Conservation (phyloP, 1,140 invertebrate genomes). For the Drosophila virilis region DNA sequence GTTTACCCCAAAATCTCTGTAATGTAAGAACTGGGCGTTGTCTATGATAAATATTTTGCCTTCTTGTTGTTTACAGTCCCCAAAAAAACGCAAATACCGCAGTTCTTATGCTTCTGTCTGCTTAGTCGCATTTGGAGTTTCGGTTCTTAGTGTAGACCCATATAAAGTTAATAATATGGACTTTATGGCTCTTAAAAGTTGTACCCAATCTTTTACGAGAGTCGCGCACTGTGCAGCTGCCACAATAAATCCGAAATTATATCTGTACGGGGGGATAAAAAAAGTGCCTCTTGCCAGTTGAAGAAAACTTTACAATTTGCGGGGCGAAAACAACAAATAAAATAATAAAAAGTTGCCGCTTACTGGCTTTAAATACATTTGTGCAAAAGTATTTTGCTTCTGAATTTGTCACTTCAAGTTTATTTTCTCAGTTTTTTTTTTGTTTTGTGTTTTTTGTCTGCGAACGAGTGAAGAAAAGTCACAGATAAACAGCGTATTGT, state of each 20-base stretch:
- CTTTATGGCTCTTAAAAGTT: constrained; percentile 45
- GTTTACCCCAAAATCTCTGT: background rate
- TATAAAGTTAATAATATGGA: constrained; percentile 7
- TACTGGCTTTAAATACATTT: constrained; percentile 49
- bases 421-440: constrained; percentile 8
- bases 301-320: constrained; percentile 56
- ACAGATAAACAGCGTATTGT: constrained; percentile 34
- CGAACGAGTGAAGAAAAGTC: constrained; percentile 9
- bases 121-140: background rate
- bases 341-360: constrained; percentile 38
- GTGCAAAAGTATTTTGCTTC: constrained; percentile 41
- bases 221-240: constrained; percentile 21
- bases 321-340: constrained; percentile 22
- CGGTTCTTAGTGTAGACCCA: constrained; percentile 5
- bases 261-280: constrained; percentile 8
- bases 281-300: constrained; percentile 11
- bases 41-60: background rate
- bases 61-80: background rate
- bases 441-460: background rate
- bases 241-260: constrained; percentile 53
- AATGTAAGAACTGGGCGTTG: background rate
- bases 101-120: background rate
- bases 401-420: constrained; percentile 36
- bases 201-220: constrained; percentile 41
- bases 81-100: background rate